Percentiles rank a stretch among this genome's conserved stretches.
Evolutionary conservation across 1,140 invertebrate species (phyloP).

Genomic region (Tyrophagus putrescentiae): DNA sequence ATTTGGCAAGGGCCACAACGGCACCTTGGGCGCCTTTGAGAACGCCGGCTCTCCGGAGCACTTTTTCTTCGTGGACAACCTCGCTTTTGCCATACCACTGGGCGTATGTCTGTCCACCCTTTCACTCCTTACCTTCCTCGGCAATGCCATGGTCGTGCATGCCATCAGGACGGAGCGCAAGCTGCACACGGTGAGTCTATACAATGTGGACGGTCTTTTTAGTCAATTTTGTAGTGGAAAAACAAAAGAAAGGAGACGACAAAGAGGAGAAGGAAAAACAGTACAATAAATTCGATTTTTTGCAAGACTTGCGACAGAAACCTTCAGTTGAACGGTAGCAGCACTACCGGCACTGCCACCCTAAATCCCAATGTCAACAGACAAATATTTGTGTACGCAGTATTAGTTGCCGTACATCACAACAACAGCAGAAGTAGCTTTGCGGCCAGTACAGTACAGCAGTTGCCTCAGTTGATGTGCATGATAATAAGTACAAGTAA

Average conservation of each 20-base stretch:
- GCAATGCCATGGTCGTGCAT: slow-evolving; percentile 38
- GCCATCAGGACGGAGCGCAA: slow-evolving; percentile 37
- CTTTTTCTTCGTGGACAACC: slow-evolving; percentile 15
- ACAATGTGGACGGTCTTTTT: neutral
- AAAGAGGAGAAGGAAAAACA: too few species aligned
- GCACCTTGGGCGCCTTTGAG: too few species aligned
- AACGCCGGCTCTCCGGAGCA: neutral
- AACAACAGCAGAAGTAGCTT: too few species aligned
- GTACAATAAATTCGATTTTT: neutral
- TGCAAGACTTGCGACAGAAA: neutral
- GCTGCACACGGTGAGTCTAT: slow-evolving; percentile 35
- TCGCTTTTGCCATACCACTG: slow-evolving; percentile 28
- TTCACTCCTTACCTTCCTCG: slow-evolving; percentile 34
- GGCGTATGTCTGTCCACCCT: slow-evolving; percentile 33
- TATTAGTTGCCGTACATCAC: too few species aligned
- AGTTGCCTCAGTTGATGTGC: too few species aligned
- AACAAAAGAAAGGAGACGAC: too few species aligned
- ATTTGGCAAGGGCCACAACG: too few species aligned
- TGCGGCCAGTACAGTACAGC: too few species aligned
- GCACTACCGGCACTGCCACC: neutral
- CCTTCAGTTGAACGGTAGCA: neutral
- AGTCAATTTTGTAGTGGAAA: neutral
- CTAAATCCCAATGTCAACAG: too few species aligned
- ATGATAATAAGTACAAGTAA: too few species aligned
- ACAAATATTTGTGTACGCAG: too few species aligned